phyloP scores from a whole-genome alignment of 2,797 vertebrate species.

The Triplophysa yarkandensis region DNA sequence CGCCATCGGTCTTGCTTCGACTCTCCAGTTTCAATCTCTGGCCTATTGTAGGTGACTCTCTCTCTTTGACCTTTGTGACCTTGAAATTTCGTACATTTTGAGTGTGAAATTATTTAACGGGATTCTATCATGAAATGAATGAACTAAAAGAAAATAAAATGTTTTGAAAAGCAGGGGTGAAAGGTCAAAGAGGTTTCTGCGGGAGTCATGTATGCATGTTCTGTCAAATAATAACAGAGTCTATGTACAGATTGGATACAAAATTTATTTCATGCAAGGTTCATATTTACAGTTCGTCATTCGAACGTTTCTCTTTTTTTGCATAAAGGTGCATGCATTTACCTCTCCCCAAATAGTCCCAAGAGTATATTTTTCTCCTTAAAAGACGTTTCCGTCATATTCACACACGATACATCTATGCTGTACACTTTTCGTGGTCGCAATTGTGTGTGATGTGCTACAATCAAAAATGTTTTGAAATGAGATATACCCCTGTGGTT shows the following conservation, averaged over 20 bases:
- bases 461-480: conserved; percentile 77
- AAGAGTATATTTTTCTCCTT: conserved; percentile 72
- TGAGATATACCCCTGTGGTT: conserved; percentile 77
- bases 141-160: not conserved
- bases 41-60: conserved; percentile 42
- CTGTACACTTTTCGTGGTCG: conserved; percentile 71
- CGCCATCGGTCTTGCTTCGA: conserved; percentile 37
- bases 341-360: conserved; percentile 88
- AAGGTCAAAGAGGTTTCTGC: conserved; percentile 66
- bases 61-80: conserved; percentile 66
- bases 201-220: conserved; percentile 70
- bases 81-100: too few relatives aligned
- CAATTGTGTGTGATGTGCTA: conserved; percentile 61
- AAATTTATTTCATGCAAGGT: conserved; percentile 99
- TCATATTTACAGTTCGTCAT: conserved; percentile 81
- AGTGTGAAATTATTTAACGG: too few relatives aligned
- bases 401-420: conserved; percentile 58
- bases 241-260: conserved; percentile 84
- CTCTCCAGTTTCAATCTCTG: conserved; percentile 62
- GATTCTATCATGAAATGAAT: too few relatives aligned
- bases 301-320: conserved; percentile 81
- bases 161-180: conserved; percentile 38
- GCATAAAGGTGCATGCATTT: conserved; percentile 99
- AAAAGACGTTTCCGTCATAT: conserved; percentile 58
- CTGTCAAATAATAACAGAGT: conserved; percentile 80